These are phyloP conservation scores for Echiichthys vipera DNA, from an alignment of 2,797 vertebrate species.

Conservation along the genomic window DNA sequence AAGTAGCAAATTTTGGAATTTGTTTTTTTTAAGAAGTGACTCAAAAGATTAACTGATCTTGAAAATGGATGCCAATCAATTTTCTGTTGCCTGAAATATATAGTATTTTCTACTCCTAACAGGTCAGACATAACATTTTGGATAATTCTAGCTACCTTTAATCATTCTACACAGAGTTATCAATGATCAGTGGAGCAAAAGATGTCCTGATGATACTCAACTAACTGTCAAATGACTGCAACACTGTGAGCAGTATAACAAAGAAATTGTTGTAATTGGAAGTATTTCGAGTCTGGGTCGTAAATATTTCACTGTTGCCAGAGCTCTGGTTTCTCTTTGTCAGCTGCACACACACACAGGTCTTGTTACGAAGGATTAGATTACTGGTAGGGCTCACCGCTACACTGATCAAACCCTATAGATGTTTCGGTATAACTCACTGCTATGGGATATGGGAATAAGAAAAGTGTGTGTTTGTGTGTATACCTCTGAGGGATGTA, in stretches of 20 bases:
- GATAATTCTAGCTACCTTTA: neutral
- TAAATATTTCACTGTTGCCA: conserved; percentile 79
- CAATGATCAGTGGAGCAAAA: neutral
- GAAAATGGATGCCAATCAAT: neutral
- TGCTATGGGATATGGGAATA: neutral
- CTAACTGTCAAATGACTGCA: neutral
- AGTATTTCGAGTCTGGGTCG: conserved; percentile 24
- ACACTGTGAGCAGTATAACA: neutral
- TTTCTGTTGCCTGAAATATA: neutral
- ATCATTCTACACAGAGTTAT: neutral
- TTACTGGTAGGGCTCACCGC: conserved; percentile 39
- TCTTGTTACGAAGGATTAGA: conserved; percentile 62
- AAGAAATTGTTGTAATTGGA: neutral
- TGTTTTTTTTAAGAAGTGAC: neutral
- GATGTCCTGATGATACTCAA: neutral
- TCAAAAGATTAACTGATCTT: neutral
- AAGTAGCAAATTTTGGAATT: too few species aligned
- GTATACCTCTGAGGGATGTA: conserved; percentile 95
- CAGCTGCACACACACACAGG: conserved; percentile 18
- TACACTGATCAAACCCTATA: conserved; percentile 14
- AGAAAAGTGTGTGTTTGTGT: conserved; percentile 6
- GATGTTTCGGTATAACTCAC: conserved; percentile 1
- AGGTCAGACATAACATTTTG: neutral
- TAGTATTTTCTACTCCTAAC: neutral
- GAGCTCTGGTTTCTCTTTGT: conserved; percentile 71